Base-by-base conservation (phyloP, 2,113 vertebrate species). In the Zootoca vivipara region DNA sequence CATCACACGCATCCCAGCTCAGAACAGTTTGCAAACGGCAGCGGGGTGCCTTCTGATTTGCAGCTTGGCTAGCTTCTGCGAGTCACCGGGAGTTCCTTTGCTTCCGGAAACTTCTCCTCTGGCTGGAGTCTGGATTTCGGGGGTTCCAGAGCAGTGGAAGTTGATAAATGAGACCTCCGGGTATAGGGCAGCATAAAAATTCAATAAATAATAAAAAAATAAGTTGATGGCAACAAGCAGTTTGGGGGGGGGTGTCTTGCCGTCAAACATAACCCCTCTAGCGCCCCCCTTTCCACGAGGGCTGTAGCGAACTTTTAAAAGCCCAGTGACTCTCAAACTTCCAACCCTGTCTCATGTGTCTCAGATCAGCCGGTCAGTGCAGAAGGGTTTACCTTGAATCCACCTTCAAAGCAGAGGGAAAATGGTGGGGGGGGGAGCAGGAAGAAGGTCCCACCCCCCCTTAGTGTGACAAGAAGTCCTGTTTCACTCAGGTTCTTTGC, bases 401-500 rank as follows among this genome's bases (percentile, higher is more conserved):
- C 1, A 58, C 28, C 15, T 5, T 70, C 28, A 5, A 20, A 22
- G 26, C 62, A 64, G 10, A 78, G 64, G 33, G 8, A 58, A 46
- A 33, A 78, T 33, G 58, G 6, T 28, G 65, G n/a, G 16, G 18
- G 77, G 65, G n/a, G 16, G 18, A 46, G 28, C 2, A 15, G 40
- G 40, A 13, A n/a, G 30, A 13, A n/a, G 16, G 0, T 30, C 81
- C 40, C 15, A n/a, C n/a, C 22, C n/a, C 0, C 22, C n/a, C 6
- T 4, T 15, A 16, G n/a, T 40, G 20, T 3, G 42, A 10, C 30
- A 6, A 7, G 24, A 6, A 3, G 56, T 0, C 2, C 33, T 18
- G 46, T 75, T 73, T 93, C 89, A 92, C 80, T 94, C 83, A 0
- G 88, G 86, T 72, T 93, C 88, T 0, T 93, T 94, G 79, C 86